Base-by-base conservation (phyloP, 1,140 invertebrate species). In the Neelides sp. region DNA sequence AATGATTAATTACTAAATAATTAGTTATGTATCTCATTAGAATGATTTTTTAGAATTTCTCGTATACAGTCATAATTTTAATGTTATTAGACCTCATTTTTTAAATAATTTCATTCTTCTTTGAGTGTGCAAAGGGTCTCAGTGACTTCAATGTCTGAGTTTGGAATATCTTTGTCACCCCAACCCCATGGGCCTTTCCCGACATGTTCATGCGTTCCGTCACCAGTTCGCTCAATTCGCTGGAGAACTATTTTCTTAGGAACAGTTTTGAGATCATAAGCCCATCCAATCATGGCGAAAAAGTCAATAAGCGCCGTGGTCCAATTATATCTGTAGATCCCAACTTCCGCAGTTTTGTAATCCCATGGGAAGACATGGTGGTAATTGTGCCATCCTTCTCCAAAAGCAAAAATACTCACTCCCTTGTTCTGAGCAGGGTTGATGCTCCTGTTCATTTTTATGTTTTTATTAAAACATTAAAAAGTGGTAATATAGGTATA, bases 301-400 rank as follows among this genome's bases (percentile, higher is more conserved):
- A 66, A 57, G 57, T 77, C 72, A 51, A 76, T 73, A 53, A 76
- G 69, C 3, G 66, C 32, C 15, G 68, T 73, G 3, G 73, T 74
- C n/a, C 67, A 54, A 57, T 77, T 76, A 13, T 72, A 57, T 34
- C 63, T 61, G 62, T 64, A 68, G 26, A 40, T 17, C 12, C 71
- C 62, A 4, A 63, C 53, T 48, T 66, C 65, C 8, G 55, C 53
- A 13, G 65, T 54, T 22, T 66, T 50, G 50, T 71, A 71, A 62
- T 77, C 76, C 30, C 68, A 68, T 0, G 76, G 75, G 61, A 78
- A 78, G 3, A 69, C 70, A 58, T 77, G 75, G 54, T 77, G 75
- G 63, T 74, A 77, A 62, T 76, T 76, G 59, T 76, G 73, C 57
- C 71, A 73, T 15, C 73, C 73, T 62, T 63, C 62, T 0, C 62